Evolutionary conservation across 2,113 vertebrate genomes (phyloP).

Genomic region (Balaenoptera acutorostrata): DNA sequence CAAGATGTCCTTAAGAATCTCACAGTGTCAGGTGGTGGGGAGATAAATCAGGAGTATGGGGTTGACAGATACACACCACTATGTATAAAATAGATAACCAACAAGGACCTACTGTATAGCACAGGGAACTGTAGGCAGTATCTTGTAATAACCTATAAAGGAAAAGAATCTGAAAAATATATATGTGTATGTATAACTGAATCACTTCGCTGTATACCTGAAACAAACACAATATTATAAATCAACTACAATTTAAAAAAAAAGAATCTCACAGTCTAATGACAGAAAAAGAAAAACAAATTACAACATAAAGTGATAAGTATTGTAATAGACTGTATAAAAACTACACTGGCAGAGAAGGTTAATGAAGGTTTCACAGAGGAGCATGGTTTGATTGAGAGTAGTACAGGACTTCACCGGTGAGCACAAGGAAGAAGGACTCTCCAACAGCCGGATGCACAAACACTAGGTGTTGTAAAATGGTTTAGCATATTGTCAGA

Average conservation of each 20-base stretch:
- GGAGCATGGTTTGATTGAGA: not conserved
- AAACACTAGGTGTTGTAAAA: not conserved
- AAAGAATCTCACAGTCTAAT: not conserved
- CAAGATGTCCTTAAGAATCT: not conserved
- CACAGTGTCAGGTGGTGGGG: not conserved
- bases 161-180: not conserved
- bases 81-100: not conserved
- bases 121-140: not conserved
- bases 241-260: not conserved
- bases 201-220: not conserved
- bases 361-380: not conserved
- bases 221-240: not conserved
- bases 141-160: not conserved
- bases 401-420: not conserved
- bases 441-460: not conserved
- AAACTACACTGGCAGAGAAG: not conserved
- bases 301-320: not conserved
- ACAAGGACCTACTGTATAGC: not conserved
- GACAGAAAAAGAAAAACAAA: not conserved
- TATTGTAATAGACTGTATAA: not conserved
- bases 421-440: not conserved
- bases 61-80: not conserved
- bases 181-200: not conserved
- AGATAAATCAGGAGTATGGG: not conserved
- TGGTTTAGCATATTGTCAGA: not conserved